Evolutionary conservation across 2,888 invertebrate genomes (phyloP).

Genomic region (Dendrolimus houi): DNA sequence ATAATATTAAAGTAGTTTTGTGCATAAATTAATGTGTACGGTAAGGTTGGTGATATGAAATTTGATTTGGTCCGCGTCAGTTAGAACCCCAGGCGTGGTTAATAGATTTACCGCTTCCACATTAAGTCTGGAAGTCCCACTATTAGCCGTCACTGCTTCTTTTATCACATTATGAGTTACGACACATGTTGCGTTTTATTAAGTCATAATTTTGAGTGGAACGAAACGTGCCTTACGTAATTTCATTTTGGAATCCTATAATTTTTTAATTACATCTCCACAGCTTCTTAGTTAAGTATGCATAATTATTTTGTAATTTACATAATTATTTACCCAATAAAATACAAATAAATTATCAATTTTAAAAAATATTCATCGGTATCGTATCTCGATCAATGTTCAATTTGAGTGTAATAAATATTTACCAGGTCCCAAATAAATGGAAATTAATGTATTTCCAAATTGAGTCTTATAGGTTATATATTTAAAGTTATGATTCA

Average conservation of each 20-base stretch:
- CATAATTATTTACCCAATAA: conserved; percentile 14
- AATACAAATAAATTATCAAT: neutral
- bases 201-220: conserved; percentile 59
- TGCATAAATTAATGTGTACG: neutral
- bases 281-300: conserved; percentile 20
- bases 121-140: conserved; percentile 23
- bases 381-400: neutral
- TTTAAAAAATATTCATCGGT: neutral
- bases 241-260: conserved; percentile 39
- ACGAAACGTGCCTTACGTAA: conserved; percentile 42
- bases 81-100: conserved; percentile 26
- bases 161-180: conserved; percentile 54
- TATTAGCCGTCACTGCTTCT: conserved; percentile 36
- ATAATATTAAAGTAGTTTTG: neutral
- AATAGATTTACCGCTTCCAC: conserved; percentile 53
- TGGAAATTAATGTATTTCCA: no score
- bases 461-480: no score
- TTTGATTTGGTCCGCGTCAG: neutral
- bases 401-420: neutral
- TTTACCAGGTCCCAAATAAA: no score
- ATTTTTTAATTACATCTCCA: conserved; percentile 34
- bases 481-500: no score
- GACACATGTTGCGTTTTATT: conserved; percentile 49
- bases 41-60: neutral
- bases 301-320: conserved; percentile 24